Evolutionary conservation across 1,140 invertebrate genomes (phyloP).

Genomic region (Camponotus pennsylvanicus): DNA sequence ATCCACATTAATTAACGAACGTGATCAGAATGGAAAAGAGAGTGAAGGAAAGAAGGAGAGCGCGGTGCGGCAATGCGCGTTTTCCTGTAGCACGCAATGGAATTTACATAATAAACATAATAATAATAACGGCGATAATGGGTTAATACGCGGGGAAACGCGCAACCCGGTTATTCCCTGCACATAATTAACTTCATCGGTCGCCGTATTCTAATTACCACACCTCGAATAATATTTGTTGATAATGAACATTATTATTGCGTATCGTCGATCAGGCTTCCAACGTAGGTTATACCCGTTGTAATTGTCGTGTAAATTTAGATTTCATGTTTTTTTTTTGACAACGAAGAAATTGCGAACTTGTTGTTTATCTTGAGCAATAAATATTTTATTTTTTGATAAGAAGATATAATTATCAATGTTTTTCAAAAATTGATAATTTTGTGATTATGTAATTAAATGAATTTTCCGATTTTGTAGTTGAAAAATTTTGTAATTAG

Average conservation of each 20-base stretch:
- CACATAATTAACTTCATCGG: slow-evolving; percentile 64
- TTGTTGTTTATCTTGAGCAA: not conserved
- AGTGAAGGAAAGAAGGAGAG: slow-evolving; percentile 35
- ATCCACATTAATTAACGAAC: slow-evolving; percentile 55
- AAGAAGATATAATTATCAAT: not conserved
- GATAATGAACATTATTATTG: slow-evolving; percentile 64
- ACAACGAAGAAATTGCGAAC: not conserved
- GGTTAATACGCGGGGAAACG: slow-evolving; percentile 54
- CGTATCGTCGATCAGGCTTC: slow-evolving; percentile 38
- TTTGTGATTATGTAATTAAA: not conserved
- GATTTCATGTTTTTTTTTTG: slow-evolving; percentile 8
- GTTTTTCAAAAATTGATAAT: not conserved
- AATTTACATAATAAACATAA: slow-evolving; percentile 65
- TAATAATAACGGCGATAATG: slow-evolving; percentile 62
- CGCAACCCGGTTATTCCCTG: slow-evolving; percentile 47
- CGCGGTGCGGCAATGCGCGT: slow-evolving; percentile 18
- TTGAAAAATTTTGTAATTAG: no score
- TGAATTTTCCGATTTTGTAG: not conserved
- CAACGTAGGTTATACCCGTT: slow-evolving; percentile 5
- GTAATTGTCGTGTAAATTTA: slow-evolving; percentile 37
- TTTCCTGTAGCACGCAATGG: slow-evolving; percentile 38
- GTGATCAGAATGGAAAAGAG: slow-evolving; percentile 54
- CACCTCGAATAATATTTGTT: slow-evolving; percentile 62
- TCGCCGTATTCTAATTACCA: slow-evolving; percentile 58
- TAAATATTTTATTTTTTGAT: not conserved